A percentile compares a stretch with the other conserved stretches of the same genome.
phyloP scores from a whole-genome alignment of 1,140 invertebrate genomes.

The Sipha flava region DNA sequence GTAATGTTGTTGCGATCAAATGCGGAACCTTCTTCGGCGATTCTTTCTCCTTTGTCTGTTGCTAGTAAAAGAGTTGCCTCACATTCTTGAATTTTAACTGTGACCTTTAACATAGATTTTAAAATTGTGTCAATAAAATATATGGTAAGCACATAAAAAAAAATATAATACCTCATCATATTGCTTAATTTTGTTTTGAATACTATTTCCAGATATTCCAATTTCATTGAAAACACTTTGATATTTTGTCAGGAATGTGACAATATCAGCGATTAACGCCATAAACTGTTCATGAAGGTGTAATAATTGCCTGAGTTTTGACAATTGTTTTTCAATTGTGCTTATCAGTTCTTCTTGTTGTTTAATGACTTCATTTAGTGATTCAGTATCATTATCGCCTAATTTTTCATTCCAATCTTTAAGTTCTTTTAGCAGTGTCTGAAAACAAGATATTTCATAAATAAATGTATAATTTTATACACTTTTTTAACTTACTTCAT shows the following conservation, averaged over 20 bases:
- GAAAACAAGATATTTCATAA: not conserved
- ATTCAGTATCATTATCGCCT: constrained; percentile 63
- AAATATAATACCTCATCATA: constrained; percentile 60
- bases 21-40: constrained; percentile 75
- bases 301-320: constrained; percentile 64
- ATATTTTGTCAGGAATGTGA: constrained; percentile 76
- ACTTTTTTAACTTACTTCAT: constrained; percentile 49
- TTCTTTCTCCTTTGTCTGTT: constrained; percentile 83
- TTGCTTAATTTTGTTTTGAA: constrained; percentile 78
- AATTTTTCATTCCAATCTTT: constrained; percentile 71
- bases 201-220: constrained; percentile 65
- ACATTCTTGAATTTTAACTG: constrained; percentile 74
- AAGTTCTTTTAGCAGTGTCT: constrained; percentile 63
- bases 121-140: not conserved
- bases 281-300: constrained; percentile 78
- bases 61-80: constrained; percentile 78
- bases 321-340: constrained; percentile 71
- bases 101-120: constrained; percentile 45
- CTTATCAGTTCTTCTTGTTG: constrained; percentile 77
- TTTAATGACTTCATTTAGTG: constrained; percentile 64
- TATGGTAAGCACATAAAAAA: not conserved
- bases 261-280: constrained; percentile 74
- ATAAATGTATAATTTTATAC: not conserved
- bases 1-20: constrained; percentile 79
- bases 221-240: constrained; percentile 76